phyloP scores from a whole-genome alignment of 2,888 invertebrate species.

The Xestobium rufovillosum region DNA sequence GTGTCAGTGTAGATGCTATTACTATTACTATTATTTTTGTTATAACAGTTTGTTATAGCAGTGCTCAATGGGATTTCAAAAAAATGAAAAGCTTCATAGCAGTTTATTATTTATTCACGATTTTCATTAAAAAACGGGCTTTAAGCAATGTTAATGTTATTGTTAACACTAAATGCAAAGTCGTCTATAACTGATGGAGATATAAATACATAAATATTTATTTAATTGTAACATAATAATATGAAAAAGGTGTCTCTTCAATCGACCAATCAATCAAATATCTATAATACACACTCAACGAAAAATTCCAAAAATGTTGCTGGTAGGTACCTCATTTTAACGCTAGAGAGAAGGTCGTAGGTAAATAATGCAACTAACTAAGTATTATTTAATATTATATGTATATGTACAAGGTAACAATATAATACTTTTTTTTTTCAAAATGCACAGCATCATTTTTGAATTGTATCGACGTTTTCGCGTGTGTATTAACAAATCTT shows the following conservation, averaged over 20 bases:
- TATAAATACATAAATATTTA: conserved; percentile 40
- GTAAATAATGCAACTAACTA: conserved; percentile 31
- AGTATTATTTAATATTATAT: too few relatives aligned
- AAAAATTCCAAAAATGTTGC: conserved; percentile 34
- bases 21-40: too few relatives aligned
- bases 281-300: conserved; percentile 31
- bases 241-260: conserved; percentile 38
- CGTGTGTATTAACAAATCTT: conserved; percentile 30
- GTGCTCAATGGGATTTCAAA: too few relatives aligned
- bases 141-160: conserved; percentile 43
- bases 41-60: too few relatives aligned
- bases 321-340: conserved; percentile 26
- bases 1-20: too few relatives aligned
- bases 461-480: conserved; percentile 23
- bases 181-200: conserved; percentile 35
- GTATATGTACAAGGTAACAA: too few relatives aligned
- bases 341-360: too few relatives aligned
- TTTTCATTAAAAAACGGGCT: conserved; percentile 44
- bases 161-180: conserved; percentile 43
- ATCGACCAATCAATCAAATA: too few relatives aligned
- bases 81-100: conserved; percentile 17
- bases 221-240: conserved; percentile 33
- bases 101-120: conserved; percentile 40
- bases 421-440: conserved; percentile 33
- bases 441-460: conserved; percentile 33